A percentile compares a stretch with the other conserved stretches of the same genome.
Conservation (phyloP, 2,113 vertebrate species). For the Mesembrinibis cayennensis region DNA sequence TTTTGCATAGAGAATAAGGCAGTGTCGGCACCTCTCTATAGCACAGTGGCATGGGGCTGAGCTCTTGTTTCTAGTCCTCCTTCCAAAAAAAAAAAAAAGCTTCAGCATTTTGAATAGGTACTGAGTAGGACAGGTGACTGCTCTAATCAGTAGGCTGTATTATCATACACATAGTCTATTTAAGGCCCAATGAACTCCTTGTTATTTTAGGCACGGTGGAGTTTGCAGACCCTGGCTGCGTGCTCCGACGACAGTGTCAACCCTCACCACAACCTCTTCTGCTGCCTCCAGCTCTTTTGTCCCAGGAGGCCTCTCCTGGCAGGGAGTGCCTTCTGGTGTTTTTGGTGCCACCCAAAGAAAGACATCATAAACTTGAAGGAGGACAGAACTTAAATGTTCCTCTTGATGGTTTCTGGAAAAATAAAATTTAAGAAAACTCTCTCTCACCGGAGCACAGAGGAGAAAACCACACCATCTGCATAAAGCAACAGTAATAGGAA, state of each 20-base stretch:
- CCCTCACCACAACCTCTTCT: not conserved
- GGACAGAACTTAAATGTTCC: not conserved
- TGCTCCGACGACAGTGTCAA: fast-evolving
- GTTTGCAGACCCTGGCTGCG: not conserved
- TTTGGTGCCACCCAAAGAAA: not conserved
- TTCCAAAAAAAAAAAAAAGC: not conserved
- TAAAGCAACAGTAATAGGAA: not conserved
- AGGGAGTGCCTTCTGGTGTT: not conserved
- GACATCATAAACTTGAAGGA: not conserved
- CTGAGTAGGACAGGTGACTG: not conserved
- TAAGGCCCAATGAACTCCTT: not conserved
- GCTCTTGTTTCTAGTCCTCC: not conserved
- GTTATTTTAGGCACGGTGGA: not conserved
- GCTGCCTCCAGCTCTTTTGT: not conserved
- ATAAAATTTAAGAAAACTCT: not conserved
- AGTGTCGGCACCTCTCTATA: not conserved
- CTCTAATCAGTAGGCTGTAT: not conserved
- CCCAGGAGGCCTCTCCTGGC: not conserved
- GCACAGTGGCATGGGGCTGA: not conserved
- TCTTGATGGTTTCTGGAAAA: not conserved
- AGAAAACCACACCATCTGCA: not conserved
- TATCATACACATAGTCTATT: not conserved
- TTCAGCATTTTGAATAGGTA: not conserved
- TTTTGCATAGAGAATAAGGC: not conserved
- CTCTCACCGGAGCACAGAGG: not conserved